phyloP scores from a whole-genome alignment of 2,888 invertebrate species.

The Thalpophila matura region DNA sequence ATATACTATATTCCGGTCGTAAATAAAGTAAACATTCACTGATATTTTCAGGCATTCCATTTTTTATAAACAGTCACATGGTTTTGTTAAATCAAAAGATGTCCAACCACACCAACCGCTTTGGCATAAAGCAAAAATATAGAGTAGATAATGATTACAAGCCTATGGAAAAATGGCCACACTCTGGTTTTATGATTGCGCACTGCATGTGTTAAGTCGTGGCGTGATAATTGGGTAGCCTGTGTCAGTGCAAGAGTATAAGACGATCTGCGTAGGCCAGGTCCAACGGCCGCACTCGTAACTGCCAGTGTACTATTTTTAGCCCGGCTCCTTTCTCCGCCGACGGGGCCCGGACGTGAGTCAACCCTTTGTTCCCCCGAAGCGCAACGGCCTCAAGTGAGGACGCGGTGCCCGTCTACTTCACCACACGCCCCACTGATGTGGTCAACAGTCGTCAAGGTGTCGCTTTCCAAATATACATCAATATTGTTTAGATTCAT shows the following conservation, averaged over 20 bases:
- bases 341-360: conserved; percentile 83
- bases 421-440: conserved; percentile 54
- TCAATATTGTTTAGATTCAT: conserved; percentile 83
- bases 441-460: conserved; percentile 74
- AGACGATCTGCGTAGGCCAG: conserved; percentile 79
- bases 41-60: too few relatives aligned
- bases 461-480: conserved; percentile 79
- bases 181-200: conserved; percentile 38
- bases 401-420: conserved; percentile 67
- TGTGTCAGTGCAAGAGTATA: conserved; percentile 71
- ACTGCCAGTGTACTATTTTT: conserved; percentile 84
- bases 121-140: too few relatives aligned
- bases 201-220: conserved; percentile 50
- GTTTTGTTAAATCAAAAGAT: too few relatives aligned
- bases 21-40: too few relatives aligned
- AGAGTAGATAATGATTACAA: too few relatives aligned
- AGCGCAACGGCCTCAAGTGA: conserved; percentile 76
- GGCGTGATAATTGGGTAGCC: conserved; percentile 66
- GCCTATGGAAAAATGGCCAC: too few relatives aligned
- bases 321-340: conserved; percentile 83
- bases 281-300: conserved; percentile 80
- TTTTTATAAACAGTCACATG: too few relatives aligned
- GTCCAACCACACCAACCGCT: too few relatives aligned
- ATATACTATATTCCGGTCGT: too few relatives aligned
- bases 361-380: conserved; percentile 86